phyloP scores from a whole-genome alignment of 37 sponge, comb jelly and placozoan genomes.

The Theonella swinhoei region DNA sequence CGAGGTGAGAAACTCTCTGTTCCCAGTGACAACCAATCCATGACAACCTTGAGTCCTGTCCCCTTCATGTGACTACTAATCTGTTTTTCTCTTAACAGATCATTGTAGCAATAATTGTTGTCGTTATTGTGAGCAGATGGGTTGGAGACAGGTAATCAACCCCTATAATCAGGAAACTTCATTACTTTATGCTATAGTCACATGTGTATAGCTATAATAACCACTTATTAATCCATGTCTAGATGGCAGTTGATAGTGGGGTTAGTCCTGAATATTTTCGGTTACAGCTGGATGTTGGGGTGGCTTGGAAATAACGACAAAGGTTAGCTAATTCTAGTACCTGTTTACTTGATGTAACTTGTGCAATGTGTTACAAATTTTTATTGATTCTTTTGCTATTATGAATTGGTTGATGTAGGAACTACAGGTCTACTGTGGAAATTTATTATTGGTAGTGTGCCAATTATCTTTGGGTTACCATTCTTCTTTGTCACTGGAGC shows the following conservation, averaged over 20 bases:
- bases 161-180: not conserved
- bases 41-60: not conserved
- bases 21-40: no score
- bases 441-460: slow-evolving; percentile 49
- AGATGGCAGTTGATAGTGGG: slow-evolving; percentile 80
- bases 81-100: slow-evolving; percentile 21
- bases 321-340: no score
- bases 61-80: not conserved
- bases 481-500: slow-evolving; percentile 60
- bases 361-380: no score
- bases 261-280: slow-evolving; percentile 37
- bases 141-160: slow-evolving; percentile 65
- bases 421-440: slow-evolving; percentile 12
- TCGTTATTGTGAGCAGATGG: slow-evolving; percentile 34
- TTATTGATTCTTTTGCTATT: no score
- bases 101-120: slow-evolving; percentile 45
- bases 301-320: slow-evolving; percentile 14
- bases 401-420: no score
- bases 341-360: no score
- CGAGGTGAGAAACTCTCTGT: slow-evolving; percentile 30
- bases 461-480: slow-evolving; percentile 64
- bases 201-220: no score
- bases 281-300: slow-evolving; percentile 34
- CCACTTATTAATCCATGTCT: not conserved
- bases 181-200: not conserved